phyloP scores from a whole-genome alignment of 2,888 invertebrate genomes.

The Heterodera filipjevi region DNA sequence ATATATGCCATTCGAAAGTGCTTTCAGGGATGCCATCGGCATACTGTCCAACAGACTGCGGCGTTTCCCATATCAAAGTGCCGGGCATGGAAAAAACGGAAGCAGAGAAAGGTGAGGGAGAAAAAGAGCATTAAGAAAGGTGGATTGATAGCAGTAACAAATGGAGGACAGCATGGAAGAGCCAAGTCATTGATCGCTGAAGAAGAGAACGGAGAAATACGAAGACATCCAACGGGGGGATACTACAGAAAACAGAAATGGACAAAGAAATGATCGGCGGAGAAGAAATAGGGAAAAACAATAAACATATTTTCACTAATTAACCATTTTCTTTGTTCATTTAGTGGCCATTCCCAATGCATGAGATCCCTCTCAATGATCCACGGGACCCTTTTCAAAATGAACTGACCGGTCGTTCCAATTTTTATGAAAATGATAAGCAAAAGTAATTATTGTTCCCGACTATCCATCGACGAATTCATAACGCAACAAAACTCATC shows the following conservation, averaged over 20 bases:
- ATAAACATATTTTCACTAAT: not conserved
- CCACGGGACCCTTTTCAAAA: too few relatives aligned
- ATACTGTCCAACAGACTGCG: slow-evolving; percentile 61
- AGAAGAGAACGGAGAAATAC: not conserved
- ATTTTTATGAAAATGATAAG: too few relatives aligned
- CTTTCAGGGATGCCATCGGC: slow-evolving; percentile 52
- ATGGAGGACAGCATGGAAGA: not conserved
- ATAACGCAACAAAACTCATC: too few relatives aligned
- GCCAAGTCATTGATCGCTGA: not conserved
- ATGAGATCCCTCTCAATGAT: too few relatives aligned
- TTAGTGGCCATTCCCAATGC: too few relatives aligned
- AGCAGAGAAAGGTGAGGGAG: not conserved
- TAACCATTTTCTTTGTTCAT: not conserved
- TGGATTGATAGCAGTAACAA: not conserved
- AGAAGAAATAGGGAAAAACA: not conserved
- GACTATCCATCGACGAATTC: too few relatives aligned
- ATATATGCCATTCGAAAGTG: not conserved
- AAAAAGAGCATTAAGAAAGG: not conserved
- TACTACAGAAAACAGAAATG: slow-evolving; percentile 12
- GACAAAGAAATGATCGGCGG: too few relatives aligned
- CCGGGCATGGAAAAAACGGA: slow-evolving; percentile 28
- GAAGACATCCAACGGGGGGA: slow-evolving; percentile 12
- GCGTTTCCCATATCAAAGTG: slow-evolving; percentile 58
- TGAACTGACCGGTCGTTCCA: too few relatives aligned
- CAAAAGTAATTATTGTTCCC: too few relatives aligned